phyloP scores from a whole-genome alignment of 1,140 invertebrate genomes.

The Lepidurus arcticus region DNA sequence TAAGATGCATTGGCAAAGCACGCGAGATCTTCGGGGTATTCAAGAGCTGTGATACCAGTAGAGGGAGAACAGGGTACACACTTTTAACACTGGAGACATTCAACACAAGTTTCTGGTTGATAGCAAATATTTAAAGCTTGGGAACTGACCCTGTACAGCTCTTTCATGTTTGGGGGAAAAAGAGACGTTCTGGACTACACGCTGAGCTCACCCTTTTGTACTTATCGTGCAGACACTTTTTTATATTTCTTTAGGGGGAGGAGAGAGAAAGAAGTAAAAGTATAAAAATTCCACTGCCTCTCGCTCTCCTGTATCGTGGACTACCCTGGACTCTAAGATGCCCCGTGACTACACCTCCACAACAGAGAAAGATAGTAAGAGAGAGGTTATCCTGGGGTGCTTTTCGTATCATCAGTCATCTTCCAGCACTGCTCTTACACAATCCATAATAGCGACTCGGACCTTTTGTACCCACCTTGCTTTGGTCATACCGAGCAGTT shows the following conservation, averaged over 20 bases:
- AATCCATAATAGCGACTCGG: neutral
- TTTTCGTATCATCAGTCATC: conserved; percentile 5
- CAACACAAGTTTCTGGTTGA: neutral
- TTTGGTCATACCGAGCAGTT: neutral
- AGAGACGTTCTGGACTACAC: neutral
- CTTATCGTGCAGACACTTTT: neutral
- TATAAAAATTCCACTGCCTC: neutral
- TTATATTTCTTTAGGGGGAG: neutral
- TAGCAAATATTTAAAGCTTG: neutral
- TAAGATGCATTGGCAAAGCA: neutral
- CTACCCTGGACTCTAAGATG: neutral
- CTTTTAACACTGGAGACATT: neutral
- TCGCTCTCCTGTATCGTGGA: neutral
- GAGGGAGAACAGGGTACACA: conserved; percentile 10
- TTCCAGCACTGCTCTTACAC: neutral
- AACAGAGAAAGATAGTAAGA: neutral
- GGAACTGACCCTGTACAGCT: neutral
- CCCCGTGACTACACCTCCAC: neutral
- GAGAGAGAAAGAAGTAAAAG: neutral
- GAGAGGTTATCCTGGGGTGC: conserved; percentile 20
- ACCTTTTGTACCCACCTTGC: neutral
- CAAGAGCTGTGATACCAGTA: neutral
- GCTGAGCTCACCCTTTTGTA: neutral
- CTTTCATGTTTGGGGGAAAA: neutral
- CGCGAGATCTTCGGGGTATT: neutral